Evolutionary conservation across 1,140 invertebrate species (phyloP).

Genomic region (Aphis craccivora): DNA sequence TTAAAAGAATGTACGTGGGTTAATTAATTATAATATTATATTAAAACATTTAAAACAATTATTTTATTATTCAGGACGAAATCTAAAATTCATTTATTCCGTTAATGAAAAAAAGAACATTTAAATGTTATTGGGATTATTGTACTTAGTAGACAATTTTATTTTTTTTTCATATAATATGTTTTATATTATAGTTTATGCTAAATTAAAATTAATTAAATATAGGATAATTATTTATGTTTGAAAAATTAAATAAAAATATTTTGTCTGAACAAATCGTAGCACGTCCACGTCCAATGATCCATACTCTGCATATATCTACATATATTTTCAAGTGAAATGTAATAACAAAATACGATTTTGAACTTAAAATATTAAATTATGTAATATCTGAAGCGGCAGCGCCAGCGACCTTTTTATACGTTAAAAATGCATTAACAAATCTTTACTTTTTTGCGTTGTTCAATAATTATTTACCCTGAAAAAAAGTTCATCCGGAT

Average conservation of each 20-base stretch:
- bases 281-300: not conserved
- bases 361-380: not conserved
- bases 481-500: not conserved
- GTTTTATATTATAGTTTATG: not conserved
- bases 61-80: not conserved
- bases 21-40: not conserved
- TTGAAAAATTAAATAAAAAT: not conserved
- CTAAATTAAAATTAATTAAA: too few relatives aligned
- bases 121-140: too few relatives aligned
- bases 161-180: not conserved
- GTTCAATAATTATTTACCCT: slow-evolving; percentile 4
- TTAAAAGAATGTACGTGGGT: not conserved
- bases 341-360: not conserved
- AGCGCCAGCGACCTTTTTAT: not conserved
- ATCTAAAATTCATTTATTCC: not conserved
- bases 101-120: not conserved
- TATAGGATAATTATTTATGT: not conserved
- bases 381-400: not conserved
- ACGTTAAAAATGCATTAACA: slow-evolving; percentile 11
- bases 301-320: not conserved
- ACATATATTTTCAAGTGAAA: not conserved
- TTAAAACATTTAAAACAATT: not conserved
- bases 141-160: not conserved
- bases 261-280: not conserved
- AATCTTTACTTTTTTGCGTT: not conserved